These are phyloP conservation scores for Apostichopus californicus DNA, from an alignment of 35 echinoderm and acorn worm genomes.

Conservation along the genomic window DNA sequence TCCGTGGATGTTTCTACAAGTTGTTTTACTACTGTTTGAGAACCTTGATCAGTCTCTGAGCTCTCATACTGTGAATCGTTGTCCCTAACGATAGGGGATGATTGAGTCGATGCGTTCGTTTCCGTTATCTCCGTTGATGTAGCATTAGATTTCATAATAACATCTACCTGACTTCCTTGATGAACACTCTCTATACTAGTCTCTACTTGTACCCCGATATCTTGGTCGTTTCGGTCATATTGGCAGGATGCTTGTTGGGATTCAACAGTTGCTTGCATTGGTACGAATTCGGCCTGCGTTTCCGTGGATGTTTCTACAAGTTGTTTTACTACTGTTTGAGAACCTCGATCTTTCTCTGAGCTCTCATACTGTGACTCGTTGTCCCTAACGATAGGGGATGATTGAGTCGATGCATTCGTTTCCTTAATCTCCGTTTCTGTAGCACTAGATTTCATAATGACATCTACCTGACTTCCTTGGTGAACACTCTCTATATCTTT, in stretches of 20 bases:
- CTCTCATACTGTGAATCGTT: constrained; percentile 34
- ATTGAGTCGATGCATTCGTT: constrained; percentile 15
- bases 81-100: constrained; percentile 18
- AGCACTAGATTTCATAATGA: neutral
- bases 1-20: constrained; percentile 19
- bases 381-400: constrained; percentile 18
- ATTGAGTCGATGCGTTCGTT: constrained; percentile 15
- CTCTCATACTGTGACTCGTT: constrained; percentile 34
- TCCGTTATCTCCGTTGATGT: neutral
- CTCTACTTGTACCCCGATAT: constrained; percentile 27
- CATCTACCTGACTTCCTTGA: constrained; percentile 12
- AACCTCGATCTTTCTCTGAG: neutral
- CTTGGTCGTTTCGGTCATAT: neutral
- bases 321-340: constrained; percentile 17
- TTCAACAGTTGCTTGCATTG: constrained; percentile 15
- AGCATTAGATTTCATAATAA: neutral
- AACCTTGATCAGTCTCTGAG: neutral
- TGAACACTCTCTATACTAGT: neutral
- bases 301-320: constrained; percentile 22
- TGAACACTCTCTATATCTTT: neutral
- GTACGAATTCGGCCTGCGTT: neutral
- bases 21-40: constrained; percentile 17
- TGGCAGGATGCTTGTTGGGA: constrained; percentile 4
- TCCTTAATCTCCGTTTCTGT: neutral
- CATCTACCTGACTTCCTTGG: neutral